Evolutionary conservation across 2,113 vertebrate species (phyloP).

Genomic region (Balaenoptera acutorostrata): DNA sequence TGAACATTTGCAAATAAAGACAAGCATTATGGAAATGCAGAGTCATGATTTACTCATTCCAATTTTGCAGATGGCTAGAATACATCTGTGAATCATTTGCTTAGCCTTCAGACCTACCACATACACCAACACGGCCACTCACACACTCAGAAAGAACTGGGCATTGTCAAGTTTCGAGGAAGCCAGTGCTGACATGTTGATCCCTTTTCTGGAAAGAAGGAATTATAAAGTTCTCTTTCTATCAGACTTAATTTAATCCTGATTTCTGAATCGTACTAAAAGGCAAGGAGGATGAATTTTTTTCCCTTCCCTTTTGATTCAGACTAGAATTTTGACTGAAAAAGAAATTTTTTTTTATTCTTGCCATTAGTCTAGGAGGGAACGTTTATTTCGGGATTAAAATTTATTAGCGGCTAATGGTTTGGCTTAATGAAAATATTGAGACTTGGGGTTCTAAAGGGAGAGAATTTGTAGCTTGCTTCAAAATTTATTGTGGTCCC

Average conservation of each 20-base stretch:
- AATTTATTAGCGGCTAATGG: background rate
- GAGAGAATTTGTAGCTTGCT: background rate
- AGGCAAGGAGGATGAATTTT: background rate
- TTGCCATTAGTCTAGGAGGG: background rate
- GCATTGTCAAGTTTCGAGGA: background rate
- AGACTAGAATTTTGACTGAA: background rate
- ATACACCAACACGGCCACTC: rapidly evolving
- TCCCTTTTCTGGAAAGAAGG: background rate
- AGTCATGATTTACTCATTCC: background rate
- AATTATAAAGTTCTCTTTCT: background rate
- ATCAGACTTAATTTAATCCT: background rate
- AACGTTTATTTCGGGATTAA: background rate
- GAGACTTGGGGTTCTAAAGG: background rate
- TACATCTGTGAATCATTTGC: background rate
- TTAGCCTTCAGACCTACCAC: background rate
- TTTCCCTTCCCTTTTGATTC: background rate
- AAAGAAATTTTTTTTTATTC: background rate
- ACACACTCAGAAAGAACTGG: background rate
- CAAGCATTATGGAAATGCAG: background rate
- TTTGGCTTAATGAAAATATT: background rate
- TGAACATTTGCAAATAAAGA: background rate
- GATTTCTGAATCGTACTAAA: background rate
- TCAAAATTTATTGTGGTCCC: background rate
- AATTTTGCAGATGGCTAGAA: background rate
- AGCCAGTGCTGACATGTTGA: rapidly evolving